Evolutionary conservation across 1,140 invertebrate genomes (phyloP).

Genomic region (Teleopsis dalmanni): DNA sequence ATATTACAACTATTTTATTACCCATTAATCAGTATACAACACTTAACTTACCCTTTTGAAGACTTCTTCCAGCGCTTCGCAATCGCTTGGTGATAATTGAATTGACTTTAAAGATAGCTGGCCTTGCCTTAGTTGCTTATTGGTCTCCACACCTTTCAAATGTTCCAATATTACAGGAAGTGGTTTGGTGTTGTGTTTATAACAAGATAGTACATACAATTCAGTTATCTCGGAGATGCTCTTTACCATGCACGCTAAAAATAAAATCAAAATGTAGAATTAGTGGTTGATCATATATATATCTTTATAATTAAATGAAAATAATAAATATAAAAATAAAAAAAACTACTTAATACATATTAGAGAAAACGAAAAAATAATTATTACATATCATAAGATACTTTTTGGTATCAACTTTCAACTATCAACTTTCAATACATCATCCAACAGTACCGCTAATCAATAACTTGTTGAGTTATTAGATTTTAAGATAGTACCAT

Average conservation of each 20-base stretch:
- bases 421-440: too few species aligned
- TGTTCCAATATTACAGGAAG: constrained; percentile 62
- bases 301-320: too few species aligned
- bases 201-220: constrained; percentile 64
- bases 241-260: constrained; percentile 30
- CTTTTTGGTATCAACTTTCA: too few species aligned
- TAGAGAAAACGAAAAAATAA: too few species aligned
- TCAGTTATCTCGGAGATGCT: constrained; percentile 52
- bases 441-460: too few species aligned
- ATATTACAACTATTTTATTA: too few species aligned
- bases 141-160: constrained; percentile 52
- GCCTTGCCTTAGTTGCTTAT: constrained; percentile 43
- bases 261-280: not conserved
- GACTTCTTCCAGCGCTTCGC: constrained; percentile 69
- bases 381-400: too few species aligned
- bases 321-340: too few species aligned
- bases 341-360: too few species aligned
- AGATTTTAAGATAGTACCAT: too few species aligned
- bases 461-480: too few species aligned
- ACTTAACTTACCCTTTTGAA: constrained; percentile 54
- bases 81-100: constrained; percentile 51
- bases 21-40: not conserved
- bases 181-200: constrained; percentile 59
- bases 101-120: constrained; percentile 50
- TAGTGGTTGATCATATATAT: too few species aligned